A percentile compares a stretch with the other conserved stretches of the same genome.
phyloP scores from a whole-genome alignment of 1,140 invertebrate species.

The Lamellibrachia luymesi region DNA sequence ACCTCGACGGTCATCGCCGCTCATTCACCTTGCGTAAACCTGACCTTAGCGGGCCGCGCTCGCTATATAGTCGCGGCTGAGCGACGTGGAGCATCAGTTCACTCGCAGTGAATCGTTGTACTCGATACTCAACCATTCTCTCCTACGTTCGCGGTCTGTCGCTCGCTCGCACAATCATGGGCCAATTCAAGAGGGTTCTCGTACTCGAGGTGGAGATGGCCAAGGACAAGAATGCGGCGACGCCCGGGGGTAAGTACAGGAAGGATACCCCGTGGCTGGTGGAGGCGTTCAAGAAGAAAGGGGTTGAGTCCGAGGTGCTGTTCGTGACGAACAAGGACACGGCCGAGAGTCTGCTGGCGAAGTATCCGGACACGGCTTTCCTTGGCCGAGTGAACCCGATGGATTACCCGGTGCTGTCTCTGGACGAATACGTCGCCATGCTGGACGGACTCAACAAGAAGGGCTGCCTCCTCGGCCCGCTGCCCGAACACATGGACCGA shows the following conservation, averaged over 20 bases:
- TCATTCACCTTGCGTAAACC: neutral
- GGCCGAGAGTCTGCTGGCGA: conserved; percentile 20
- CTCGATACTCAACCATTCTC: neutral
- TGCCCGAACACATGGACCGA: conserved; percentile 28
- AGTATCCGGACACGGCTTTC: conserved; percentile 29
- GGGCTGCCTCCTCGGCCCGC: conserved; percentile 25
- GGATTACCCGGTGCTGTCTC: conserved; percentile 24
- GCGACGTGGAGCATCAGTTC: neutral
- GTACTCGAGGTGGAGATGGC: conserved; percentile 28
- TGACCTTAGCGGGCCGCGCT: neutral
- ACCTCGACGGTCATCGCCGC: neutral
- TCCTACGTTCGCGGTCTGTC: neutral
- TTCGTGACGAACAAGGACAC: conserved; percentile 26
- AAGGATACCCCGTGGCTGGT: conserved; percentile 28
- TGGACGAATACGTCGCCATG: conserved; percentile 24
- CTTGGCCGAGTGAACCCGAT: conserved; percentile 30
- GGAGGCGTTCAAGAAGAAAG: conserved; percentile 29
- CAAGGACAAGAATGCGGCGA: conserved; percentile 29
- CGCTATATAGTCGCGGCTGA: neutral
- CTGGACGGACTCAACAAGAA: conserved; percentile 22
- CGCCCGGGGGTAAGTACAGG: conserved; percentile 28
- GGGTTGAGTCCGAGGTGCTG: conserved; percentile 24
- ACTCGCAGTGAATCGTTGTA: conserved; percentile 1
- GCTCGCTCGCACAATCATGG: conserved; percentile 18
- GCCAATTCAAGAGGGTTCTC: conserved; percentile 27